phyloP scores from a whole-genome alignment of 2,113 vertebrate species.

The Alexandromys fortis region DNA sequence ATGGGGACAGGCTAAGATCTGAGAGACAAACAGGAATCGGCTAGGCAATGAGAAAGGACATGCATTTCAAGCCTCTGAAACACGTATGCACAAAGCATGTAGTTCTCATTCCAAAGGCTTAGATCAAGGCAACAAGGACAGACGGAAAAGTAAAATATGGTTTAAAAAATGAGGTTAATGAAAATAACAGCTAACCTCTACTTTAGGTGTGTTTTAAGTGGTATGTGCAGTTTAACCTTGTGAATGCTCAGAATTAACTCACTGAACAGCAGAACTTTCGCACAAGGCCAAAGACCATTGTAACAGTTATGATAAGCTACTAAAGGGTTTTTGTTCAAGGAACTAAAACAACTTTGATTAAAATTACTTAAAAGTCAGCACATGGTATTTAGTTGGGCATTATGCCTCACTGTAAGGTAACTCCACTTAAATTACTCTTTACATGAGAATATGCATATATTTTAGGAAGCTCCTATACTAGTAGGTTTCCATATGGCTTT shows the following conservation, averaged over 20 bases:
- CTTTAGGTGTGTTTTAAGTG: not conserved
- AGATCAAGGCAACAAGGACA: not conserved
- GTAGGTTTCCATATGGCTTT: not conserved
- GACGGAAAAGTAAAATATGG: conserved; percentile 20
- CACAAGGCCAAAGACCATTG: not conserved
- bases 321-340: not conserved
- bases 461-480: not conserved
- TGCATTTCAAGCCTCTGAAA: conserved; percentile 8
- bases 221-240: not conserved
- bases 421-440: not conserved
- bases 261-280: not conserved
- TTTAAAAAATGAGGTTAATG: not conserved
- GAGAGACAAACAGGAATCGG: conserved; percentile 8
- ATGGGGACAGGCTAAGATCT: conserved; percentile 1
- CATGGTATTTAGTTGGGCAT: not conserved
- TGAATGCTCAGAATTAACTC: conserved; percentile 9
- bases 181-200: not conserved
- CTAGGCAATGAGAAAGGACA: not conserved
- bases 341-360: not conserved
- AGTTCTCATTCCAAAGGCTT: not conserved
- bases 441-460: not conserved
- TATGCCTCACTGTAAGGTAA: not conserved
- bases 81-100: not conserved
- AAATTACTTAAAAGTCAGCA: not conserved
- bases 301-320: not conserved